Evolutionary conservation across 2,113 vertebrate genomes (phyloP).

Genomic region (Ptilonorhynchus violaceus): DNA sequence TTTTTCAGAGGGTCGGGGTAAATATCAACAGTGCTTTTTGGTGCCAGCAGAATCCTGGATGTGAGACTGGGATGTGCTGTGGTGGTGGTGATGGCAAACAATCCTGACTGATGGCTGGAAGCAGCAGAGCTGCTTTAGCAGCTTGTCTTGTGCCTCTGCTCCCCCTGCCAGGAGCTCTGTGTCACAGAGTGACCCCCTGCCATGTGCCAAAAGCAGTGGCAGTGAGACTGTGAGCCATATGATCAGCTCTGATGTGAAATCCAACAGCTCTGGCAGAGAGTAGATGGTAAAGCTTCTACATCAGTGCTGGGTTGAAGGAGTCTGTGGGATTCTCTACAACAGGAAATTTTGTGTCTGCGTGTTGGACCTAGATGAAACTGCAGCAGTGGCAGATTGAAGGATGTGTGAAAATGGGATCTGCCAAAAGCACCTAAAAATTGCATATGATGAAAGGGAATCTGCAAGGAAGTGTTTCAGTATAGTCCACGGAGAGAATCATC

Average conservation of each 20-base stretch:
- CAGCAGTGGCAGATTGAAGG: neutral
- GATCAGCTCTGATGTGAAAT: neutral
- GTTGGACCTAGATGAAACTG: neutral
- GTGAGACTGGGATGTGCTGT: neutral
- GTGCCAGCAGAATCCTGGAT: neutral
- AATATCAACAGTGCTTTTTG: neutral
- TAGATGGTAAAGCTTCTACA: neutral
- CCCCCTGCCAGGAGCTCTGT: neutral
- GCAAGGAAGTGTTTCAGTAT: neutral
- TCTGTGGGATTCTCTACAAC: neutral
- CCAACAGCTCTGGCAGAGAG: neutral
- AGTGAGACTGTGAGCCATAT: accelerated
- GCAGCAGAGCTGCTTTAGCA: neutral
- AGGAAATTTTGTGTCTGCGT: neutral
- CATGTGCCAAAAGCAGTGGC: neutral
- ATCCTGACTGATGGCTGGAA: neutral
- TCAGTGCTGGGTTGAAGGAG: neutral
- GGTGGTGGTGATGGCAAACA: neutral
- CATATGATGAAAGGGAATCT: neutral
- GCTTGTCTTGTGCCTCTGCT: neutral
- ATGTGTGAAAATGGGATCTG: neutral
- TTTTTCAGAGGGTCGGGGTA: neutral
- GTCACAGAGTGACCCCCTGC: neutral
- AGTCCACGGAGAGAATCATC: neutral
- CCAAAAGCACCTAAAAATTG: neutral